phyloP scores from a whole-genome alignment of 2,888 invertebrate genomes.

The Ennomos erosarius region DNA sequence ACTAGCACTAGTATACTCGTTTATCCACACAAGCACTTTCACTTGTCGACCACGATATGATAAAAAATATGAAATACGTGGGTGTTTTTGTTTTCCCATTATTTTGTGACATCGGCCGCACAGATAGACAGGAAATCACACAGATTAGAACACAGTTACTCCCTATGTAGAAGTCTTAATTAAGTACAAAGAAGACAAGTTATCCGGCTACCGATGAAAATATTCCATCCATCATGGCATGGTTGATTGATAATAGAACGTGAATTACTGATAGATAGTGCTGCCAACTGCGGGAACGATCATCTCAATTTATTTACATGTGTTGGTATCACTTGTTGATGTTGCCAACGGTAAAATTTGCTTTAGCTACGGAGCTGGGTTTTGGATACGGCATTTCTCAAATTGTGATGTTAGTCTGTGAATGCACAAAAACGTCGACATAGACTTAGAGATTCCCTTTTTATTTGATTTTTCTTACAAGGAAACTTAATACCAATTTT shows the following conservation, averaged over 20 bases:
- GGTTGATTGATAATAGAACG: conserved; percentile 82
- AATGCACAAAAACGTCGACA: too few relatives aligned
- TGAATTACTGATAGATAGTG: conserved; percentile 83
- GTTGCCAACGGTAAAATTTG: conserved; percentile 71
- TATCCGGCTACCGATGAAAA: conserved; percentile 82
- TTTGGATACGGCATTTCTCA: conserved; percentile 29
- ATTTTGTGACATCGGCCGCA: not conserved
- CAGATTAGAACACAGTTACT: conserved; percentile 7
- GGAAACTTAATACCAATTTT: too few relatives aligned
- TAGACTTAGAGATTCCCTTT: too few relatives aligned
- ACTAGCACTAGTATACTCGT: too few relatives aligned
- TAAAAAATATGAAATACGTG: too few relatives aligned
- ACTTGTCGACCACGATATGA: too few relatives aligned
- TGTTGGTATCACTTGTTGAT: conserved; percentile 82
- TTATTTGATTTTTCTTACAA: too few relatives aligned
- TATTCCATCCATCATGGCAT: conserved; percentile 80
- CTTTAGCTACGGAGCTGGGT: conserved; percentile 37
- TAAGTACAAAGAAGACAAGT: conserved; percentile 78
- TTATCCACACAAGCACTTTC: too few relatives aligned
- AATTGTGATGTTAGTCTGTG: too few relatives aligned
- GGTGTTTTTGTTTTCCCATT: too few relatives aligned
- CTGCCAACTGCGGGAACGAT: conserved; percentile 74
- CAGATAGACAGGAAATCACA: not conserved
- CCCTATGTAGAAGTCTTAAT: conserved; percentile 72
- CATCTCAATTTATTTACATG: conserved; percentile 84